Evolutionary conservation across 2,797 vertebrate species (phyloP).

Genomic region (Apogon talboti): DNA sequence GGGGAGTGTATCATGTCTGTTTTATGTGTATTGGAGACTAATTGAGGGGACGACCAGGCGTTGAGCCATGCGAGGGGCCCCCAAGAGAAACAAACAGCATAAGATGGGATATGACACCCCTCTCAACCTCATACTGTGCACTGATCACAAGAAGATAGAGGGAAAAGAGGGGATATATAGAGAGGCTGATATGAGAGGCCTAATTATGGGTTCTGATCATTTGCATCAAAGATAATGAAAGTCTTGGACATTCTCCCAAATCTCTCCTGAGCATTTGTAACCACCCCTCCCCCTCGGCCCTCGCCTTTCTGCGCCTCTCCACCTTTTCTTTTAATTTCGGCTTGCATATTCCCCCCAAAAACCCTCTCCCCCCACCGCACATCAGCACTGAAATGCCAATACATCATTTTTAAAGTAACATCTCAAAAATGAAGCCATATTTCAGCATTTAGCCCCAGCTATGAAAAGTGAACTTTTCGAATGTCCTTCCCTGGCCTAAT

Average conservation of each 20-base stretch:
- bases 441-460: constrained; percentile 71
- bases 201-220: constrained; percentile 83
- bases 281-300: constrained; percentile 16
- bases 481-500: constrained; percentile 78
- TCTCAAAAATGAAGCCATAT: constrained; percentile 70
- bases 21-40: constrained; percentile 28
- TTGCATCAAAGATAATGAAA: constrained; percentile 84
- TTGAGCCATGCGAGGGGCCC: constrained; percentile 42
- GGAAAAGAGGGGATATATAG: constrained; percentile 40
- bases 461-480: constrained; percentile 75
- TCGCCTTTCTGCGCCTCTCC: constrained; percentile 2
- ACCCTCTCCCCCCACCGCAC: constrained; percentile 31
- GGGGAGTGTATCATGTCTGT: constrained; percentile 1
- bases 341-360: constrained; percentile 49
- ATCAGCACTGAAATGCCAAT: constrained; percentile 65
- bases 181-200: constrained; percentile 70
- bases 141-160: constrained; percentile 70
- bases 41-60: constrained; percentile 51
- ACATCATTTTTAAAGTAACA: constrained; percentile 73
- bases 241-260: constrained; percentile 82
- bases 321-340: constrained; percentile 61
- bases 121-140: constrained; percentile 56
- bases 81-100: constrained; percentile 53
- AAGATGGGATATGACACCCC: constrained; percentile 49
- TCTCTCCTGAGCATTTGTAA: constrained; percentile 68